phyloP scores from a whole-genome alignment of 92 coral and sea anemone genomes.

The Phenganax stokvisi region DNA sequence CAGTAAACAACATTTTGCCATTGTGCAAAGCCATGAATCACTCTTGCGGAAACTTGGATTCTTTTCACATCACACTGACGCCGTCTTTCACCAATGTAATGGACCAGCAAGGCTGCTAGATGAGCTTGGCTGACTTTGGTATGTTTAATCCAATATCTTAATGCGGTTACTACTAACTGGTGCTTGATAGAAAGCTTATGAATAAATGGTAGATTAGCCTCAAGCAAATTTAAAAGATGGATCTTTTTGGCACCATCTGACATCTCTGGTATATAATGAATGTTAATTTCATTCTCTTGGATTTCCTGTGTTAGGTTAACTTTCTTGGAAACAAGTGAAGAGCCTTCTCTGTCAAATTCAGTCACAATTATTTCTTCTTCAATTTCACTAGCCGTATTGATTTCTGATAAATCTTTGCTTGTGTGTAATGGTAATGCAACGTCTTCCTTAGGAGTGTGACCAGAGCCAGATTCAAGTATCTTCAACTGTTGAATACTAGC shows the following conservation, averaged over 20 bases:
- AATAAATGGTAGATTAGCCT: slow-evolving; percentile 1
- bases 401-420: background rate
- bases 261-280: slow-evolving; percentile 13
- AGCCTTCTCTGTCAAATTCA: slow-evolving; percentile 12
- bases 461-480: no score
- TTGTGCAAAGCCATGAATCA: slow-evolving; percentile 29
- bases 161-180: slow-evolving; percentile 21
- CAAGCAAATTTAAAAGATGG: slow-evolving; percentile 16
- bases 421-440: background rate
- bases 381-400: background rate
- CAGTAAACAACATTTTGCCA: slow-evolving; percentile 29
- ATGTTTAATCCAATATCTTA: slow-evolving; percentile 55
- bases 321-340: background rate
- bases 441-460: background rate
- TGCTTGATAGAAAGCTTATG: background rate
- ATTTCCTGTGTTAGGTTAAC: background rate
- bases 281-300: background rate
- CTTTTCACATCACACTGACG: background rate
- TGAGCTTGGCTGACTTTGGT: slow-evolving; percentile 40
- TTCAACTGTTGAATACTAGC: background rate
- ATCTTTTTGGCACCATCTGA: background rate
- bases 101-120: slow-evolving; percentile 48
- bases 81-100: slow-evolving; percentile 15
- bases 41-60: background rate
- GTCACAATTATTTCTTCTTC: background rate